phyloP scores from a whole-genome alignment of 2,797 vertebrate species.

The Potorous gilbertii region DNA sequence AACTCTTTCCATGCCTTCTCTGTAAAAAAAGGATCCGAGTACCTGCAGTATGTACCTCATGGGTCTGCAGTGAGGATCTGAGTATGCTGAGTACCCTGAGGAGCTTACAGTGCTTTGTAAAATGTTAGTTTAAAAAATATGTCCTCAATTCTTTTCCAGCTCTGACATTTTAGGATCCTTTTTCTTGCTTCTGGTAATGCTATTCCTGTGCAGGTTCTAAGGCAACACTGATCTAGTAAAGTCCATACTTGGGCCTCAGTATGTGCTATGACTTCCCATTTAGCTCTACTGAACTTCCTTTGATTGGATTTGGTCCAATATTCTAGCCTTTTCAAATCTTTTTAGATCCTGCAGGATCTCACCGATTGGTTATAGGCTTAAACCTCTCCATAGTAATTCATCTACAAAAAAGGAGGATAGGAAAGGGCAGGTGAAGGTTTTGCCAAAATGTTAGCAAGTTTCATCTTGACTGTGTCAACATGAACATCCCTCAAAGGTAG shows the following conservation, averaged over 20 bases:
- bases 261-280: background rate
- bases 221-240: background rate
- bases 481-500: background rate
- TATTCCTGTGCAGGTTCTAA: background rate
- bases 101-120: background rate
- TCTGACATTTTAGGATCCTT: background rate
- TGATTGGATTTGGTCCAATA: background rate
- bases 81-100: background rate
- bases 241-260: background rate
- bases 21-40: background rate
- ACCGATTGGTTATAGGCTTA: background rate
- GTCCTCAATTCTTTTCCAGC: background rate
- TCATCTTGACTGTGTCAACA: background rate
- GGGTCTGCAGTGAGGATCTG: no score
- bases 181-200: background rate
- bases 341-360: background rate
- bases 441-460: background rate
- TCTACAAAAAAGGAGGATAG: background rate
- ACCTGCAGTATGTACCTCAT: background rate
- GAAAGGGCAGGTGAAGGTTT: background rate
- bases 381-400: background rate
- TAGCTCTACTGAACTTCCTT: background rate
- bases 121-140: background rate
- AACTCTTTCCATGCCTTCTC: background rate
- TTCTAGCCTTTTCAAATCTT: background rate